Evolutionary conservation across 2,888 invertebrate genomes (phyloP).

Genomic region (Drosophila pegasa): DNA sequence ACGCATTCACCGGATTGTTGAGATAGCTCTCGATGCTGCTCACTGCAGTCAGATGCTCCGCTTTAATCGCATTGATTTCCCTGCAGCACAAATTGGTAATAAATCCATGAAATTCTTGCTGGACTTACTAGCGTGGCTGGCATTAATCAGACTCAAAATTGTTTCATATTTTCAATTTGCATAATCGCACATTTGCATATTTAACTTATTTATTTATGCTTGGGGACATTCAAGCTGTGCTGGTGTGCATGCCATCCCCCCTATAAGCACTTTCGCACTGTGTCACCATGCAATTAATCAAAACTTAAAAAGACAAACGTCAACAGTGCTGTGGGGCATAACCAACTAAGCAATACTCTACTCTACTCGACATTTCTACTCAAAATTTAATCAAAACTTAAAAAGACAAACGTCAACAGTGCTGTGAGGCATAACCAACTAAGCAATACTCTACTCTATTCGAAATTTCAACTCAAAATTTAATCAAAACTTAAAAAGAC

Average conservation of each 20-base stretch:
- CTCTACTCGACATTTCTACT: too few relatives aligned
- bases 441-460: conserved; percentile 13
- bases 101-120: conserved; percentile 17
- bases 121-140: conserved; percentile 7
- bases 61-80: conserved; percentile 88
- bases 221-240: conserved; percentile 14
- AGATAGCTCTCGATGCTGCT: conserved; percentile 91
- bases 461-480: too few relatives aligned
- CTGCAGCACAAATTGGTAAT: conserved; percentile 51
- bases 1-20: conserved; percentile 97
- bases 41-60: conserved; percentile 91
- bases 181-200: conserved; percentile 43
- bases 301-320: neutral
- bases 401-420: neutral
- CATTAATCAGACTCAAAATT: conserved; percentile 48
- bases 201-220: conserved; percentile 19
- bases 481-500: conserved; percentile 30
- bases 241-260: conserved; percentile 27
- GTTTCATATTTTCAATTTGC: conserved; percentile 50
- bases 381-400: conserved; percentile 41
- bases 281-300: conserved; percentile 45
- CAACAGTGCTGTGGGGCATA: neutral
- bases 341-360: conserved; percentile 14
- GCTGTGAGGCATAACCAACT: neutral
- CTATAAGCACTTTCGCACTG: conserved; percentile 30